Evolutionary conservation across 2,888 invertebrate species (phyloP), one percentile per base, ranked within the genome.

Genomic region (Hypena proboscidalis): DNA sequence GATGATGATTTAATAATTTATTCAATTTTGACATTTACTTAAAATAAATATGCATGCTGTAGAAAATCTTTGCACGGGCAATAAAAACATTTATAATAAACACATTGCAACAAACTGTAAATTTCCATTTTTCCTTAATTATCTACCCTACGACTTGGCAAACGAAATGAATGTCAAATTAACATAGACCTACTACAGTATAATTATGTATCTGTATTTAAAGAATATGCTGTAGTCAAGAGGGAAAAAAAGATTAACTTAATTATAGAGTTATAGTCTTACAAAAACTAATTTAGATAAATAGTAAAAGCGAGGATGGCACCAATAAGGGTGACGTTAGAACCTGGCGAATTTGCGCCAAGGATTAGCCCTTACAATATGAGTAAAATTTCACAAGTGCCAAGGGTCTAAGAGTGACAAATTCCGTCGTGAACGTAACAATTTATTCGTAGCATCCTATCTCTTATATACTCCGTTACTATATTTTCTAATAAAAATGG

Each of bases 281-380:
- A 73, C 76, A 81, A 81, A 80, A 80, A 80, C 76, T 76, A 77
- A 80, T 71, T 70, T 63, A 68, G 69, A 78, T 70, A 61, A 70
- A 75, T 77, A 75, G 69, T 59, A 58, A 65, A 72, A 57, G 75
- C 67, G 64, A 77, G 80, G 80, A 77, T 66, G 72, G 63, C 44
- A 43, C 60, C 78, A 85, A 85, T 86, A 85, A 82, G 77, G 77
- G 74, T 67, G 45, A 63, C 74, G 75, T 76, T 80, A 75, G 77
- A 76, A 83, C 72, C 80, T 84, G 86, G 88, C 85, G 86, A 88
- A 87, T 87, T 80, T 77, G 66, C 72, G 69, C 62, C 61, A 77
- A 77, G 87, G 88, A 88, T 89, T 87, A 89, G 86, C 83, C 88
- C 80, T 80, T 87, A 87, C 87, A 84, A 86, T 87, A 87, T 86